These are phyloP conservation scores for Cantharis rustica DNA, from an alignment of 2,888 invertebrate species.

Conservation along the genomic window DNA sequence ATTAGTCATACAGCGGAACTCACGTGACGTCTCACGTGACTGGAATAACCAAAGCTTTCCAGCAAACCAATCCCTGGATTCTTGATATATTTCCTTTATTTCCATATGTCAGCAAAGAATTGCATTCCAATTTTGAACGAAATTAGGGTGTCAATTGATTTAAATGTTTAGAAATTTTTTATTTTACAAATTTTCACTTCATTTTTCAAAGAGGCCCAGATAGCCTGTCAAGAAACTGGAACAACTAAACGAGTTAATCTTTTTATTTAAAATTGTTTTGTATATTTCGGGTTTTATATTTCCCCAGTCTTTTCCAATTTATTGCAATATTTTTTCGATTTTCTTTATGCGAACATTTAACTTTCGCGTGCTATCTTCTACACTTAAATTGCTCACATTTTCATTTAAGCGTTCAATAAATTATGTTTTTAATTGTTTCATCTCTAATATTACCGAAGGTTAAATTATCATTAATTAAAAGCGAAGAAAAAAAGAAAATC, in stretches of 20 bases:
- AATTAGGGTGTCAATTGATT: conserved; percentile 30
- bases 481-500: too few relatives aligned
- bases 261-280: not conserved
- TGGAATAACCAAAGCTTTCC: conserved; percentile 20
- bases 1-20: conserved; percentile 33
- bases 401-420: too few relatives aligned
- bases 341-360: not conserved
- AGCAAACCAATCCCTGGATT: conserved; percentile 23
- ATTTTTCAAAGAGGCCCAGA: not conserved
- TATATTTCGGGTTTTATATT: not conserved
- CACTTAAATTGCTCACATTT: too few relatives aligned
- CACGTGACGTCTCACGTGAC: conserved; percentile 35
- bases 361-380: too few relatives aligned
- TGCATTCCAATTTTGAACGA: conserved; percentile 28
- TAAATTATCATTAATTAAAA: too few relatives aligned
- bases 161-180: conserved; percentile 20
- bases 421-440: too few relatives aligned
- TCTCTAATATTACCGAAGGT: too few relatives aligned
- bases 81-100: conserved; percentile 34
- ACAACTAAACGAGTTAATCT: not conserved
- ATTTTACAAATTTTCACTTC: not conserved
- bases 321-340: not conserved
- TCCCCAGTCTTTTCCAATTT: not conserved
- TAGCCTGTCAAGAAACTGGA: not conserved
- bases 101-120: conserved; percentile 36